These are phyloP conservation scores for Siniperca obscura DNA, from an alignment of 2,797 vertebrate species.

Conservation along the genomic window DNA sequence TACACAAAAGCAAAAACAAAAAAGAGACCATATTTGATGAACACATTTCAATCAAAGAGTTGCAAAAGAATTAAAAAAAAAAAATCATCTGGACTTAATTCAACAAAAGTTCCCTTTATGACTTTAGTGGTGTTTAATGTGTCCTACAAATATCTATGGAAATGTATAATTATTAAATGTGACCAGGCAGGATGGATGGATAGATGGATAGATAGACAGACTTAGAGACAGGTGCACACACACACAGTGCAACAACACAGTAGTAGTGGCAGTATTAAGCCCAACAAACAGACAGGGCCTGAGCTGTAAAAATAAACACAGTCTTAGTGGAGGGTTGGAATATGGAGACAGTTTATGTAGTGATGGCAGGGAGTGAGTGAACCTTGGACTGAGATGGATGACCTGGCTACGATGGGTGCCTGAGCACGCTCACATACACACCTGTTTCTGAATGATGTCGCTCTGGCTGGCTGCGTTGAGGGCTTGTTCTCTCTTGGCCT, in stretches of 20 bases:
- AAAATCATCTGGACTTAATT: not conserved
- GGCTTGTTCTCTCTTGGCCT: constrained; percentile 91
- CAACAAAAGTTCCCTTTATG: not conserved
- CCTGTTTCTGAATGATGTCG: constrained; percentile 98
- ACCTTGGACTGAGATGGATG: constrained; percentile 23
- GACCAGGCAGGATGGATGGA: not conserved
- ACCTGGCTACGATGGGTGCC: constrained; percentile 2
- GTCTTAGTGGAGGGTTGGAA: constrained; percentile 14
- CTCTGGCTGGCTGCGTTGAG: constrained; percentile 92
- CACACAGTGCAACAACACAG: constrained; percentile 3
- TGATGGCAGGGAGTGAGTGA: constrained; percentile 10
- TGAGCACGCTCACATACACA: constrained; percentile 38
- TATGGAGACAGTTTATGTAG: constrained; percentile 36
- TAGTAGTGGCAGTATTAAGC: not conserved
- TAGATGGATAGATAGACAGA: not conserved
- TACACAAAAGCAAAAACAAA: not conserved
- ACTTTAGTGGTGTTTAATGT: not conserved
- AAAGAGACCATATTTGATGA: not conserved
- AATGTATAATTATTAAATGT: not conserved
- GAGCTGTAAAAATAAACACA: constrained; percentile 40
- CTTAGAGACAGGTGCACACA: not conserved
- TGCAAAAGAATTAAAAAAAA: too few relatives aligned
- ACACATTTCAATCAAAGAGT: not conserved
- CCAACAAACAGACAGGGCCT: constrained; percentile 21
- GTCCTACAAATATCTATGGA: not conserved